phyloP scores from a whole-genome alignment of 2,888 invertebrate genomes.

The Coecobrya sp. region DNA sequence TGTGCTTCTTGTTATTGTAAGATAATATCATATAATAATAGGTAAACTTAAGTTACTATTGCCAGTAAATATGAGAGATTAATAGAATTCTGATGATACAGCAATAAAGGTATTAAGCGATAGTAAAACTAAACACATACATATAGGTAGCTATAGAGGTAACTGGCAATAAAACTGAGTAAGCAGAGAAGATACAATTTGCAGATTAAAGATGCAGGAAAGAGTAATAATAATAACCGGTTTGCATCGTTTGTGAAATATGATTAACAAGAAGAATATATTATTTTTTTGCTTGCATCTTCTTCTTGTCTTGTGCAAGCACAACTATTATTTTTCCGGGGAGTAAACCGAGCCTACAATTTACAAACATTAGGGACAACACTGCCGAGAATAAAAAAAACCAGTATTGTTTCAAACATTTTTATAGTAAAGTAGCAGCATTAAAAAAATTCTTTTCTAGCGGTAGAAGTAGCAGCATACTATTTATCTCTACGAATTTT shows the following conservation, averaged over 20 bases:
- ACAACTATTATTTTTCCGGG: conserved; percentile 69
- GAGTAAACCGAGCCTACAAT: conserved; percentile 70
- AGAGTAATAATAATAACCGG: conserved; percentile 68
- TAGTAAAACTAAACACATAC: not conserved
- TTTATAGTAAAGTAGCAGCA: conserved; percentile 17
- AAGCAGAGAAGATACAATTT: conserved; percentile 35
- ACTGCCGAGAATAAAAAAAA: conserved; percentile 54
- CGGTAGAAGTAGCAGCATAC: not conserved
- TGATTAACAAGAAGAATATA: conserved; percentile 66
- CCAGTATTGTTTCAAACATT: conserved; percentile 68
- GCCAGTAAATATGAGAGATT: not conserved
- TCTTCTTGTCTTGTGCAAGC: conserved; percentile 42
- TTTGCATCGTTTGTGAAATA: conserved; percentile 74
- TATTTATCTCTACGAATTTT: conserved; percentile 6
- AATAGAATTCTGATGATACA: not conserved
- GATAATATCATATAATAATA: conserved; percentile 21
- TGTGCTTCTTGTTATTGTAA: not conserved
- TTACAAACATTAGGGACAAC: conserved; percentile 38
- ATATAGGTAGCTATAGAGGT: not conserved
- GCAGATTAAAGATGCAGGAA: conserved; percentile 39
- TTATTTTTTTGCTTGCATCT: conserved; percentile 19
- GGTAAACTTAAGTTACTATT: not conserved
- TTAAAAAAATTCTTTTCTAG: conserved; percentile 4
- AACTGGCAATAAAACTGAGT: not conserved
- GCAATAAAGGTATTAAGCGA: not conserved